Evolutionary conservation across 2,113 vertebrate species (phyloP).

Genomic region (Nannospalax galili): DNA sequence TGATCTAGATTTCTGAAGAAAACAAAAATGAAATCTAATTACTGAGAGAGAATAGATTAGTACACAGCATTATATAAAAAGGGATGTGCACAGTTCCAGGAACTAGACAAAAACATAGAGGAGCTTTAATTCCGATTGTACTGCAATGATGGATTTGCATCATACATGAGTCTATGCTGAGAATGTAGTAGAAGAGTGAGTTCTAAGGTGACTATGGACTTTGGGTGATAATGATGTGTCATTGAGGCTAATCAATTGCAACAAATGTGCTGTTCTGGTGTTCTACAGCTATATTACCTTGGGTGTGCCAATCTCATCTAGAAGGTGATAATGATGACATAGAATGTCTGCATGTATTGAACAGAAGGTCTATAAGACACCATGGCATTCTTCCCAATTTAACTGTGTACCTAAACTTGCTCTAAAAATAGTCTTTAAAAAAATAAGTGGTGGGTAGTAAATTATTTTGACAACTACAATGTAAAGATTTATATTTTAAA

Average conservation of each 20-base stretch:
- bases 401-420: neutral
- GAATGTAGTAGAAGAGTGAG: neutral
- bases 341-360: fast-evolving
- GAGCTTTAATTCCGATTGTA: neutral
- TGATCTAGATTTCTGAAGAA: neutral
- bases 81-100: neutral
- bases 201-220: too few species aligned
- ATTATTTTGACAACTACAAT: neutral
- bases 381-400: neutral
- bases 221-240: too few species aligned
- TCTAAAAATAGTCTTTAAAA: neutral
- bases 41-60: neutral
- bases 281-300: neutral
- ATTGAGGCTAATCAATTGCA: neutral
- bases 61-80: neutral
- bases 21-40: slow-evolving; percentile 3
- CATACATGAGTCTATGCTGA: too few species aligned
- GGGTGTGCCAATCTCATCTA: neutral
- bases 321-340: neutral
- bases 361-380: neutral
- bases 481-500: neutral
- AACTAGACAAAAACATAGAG: neutral
- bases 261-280: neutral
- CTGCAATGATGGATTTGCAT: too few species aligned
- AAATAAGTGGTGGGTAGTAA: neutral